phyloP scores from a whole-genome alignment of 2,888 invertebrate species.

The Hyalella azteca region DNA sequence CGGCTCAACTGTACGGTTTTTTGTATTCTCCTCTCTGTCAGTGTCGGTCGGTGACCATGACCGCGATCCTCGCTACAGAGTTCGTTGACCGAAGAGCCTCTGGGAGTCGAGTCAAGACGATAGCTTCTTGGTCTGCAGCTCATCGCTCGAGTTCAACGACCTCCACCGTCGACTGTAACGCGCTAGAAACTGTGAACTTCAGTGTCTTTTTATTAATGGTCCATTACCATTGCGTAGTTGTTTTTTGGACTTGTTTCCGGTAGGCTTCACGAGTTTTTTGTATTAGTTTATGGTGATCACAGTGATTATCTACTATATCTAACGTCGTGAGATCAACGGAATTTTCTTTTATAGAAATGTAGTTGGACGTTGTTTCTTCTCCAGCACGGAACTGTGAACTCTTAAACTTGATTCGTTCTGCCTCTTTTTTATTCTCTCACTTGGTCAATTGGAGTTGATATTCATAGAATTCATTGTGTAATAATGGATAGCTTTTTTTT shows the following conservation, averaged over 20 bases:
- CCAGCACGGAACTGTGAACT: too few relatives aligned
- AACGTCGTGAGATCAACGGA: too few relatives aligned
- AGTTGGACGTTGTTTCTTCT: too few relatives aligned
- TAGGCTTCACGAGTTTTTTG: not conserved
- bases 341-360: too few relatives aligned
- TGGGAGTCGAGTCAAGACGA: conserved; percentile 16
- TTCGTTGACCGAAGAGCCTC: conserved; percentile 30
- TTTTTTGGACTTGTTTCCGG: conserved; percentile 20
- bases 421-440: too few relatives aligned
- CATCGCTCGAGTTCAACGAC: too few relatives aligned
- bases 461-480: too few relatives aligned
- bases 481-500: too few relatives aligned
- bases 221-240: not conserved
- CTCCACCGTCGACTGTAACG: not conserved
- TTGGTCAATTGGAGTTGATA: too few relatives aligned
- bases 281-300: not conserved
- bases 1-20: conserved; percentile 20
- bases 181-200: conserved; percentile 28
- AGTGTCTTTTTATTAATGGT: not conserved
- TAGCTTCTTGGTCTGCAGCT: not conserved
- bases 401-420: too few relatives aligned
- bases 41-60: conserved; percentile 36
- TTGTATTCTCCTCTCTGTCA: not conserved
- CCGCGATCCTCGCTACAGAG: conserved; percentile 28
- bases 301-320: too few relatives aligned